These are phyloP conservation scores for Creontiades dilutus DNA, from an alignment of 2,888 invertebrate genomes.

Conservation along the genomic window DNA sequence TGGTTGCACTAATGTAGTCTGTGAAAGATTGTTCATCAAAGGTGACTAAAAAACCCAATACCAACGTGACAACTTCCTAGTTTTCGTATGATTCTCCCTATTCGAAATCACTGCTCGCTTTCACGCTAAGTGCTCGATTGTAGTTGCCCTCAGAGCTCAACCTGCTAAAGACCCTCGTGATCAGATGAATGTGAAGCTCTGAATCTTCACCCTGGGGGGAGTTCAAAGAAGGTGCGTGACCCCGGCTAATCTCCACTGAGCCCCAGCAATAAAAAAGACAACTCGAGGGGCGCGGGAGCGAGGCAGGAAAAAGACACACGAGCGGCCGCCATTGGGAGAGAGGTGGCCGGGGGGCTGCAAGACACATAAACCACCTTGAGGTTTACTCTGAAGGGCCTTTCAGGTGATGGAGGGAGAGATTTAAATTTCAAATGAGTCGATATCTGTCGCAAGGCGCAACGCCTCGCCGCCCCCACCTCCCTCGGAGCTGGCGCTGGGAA, in stretches of 20 bases:
- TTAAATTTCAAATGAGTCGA: constrained; percentile 62
- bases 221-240: neutral
- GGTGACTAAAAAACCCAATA: too few species aligned
- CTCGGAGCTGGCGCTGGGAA: neutral
- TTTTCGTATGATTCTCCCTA: too few species aligned
- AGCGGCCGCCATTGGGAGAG: neutral
- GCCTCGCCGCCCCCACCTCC: neutral
- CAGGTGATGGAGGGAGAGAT: constrained; percentile 39
- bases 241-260: constrained; percentile 18
- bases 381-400: constrained; percentile 41
- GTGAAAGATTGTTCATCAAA: too few species aligned
- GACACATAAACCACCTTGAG: constrained; percentile 50
- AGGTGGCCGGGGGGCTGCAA: neutral
- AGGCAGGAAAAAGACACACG: neutral
- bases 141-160: neutral
- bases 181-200: neutral
- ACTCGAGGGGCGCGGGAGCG: neutral
- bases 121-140: too few species aligned
- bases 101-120: too few species aligned
- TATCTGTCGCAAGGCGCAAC: constrained; percentile 50
- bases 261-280: neutral
- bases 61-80: too few species aligned
- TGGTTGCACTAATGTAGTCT: too few species aligned
- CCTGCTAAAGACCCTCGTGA: neutral
- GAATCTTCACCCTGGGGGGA: neutral